Evolutionary conservation across 2,797 vertebrate species (phyloP), one percentile per base, ranked within the genome.

Genomic region (Liasis olivaceus): DNA sequence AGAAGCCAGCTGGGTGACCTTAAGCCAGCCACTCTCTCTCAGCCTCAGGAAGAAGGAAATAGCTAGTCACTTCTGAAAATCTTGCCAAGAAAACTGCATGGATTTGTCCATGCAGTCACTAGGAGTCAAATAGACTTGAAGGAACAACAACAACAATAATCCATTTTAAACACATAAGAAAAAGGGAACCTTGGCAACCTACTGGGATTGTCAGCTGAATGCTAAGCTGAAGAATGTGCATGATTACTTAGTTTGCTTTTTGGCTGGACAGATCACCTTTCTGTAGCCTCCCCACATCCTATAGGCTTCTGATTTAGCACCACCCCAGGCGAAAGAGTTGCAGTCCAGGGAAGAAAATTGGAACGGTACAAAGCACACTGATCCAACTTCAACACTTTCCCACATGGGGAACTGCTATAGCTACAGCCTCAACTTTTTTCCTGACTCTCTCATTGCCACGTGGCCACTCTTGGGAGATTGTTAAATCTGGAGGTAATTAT

Each of bases 401-500:
- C 85, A 72, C 47, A 87, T 77, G 90, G 86, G 13, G 72, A 81
- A 47, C 72, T 81, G 72, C 36, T 81, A 2, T 42, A 13, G 85
- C 88, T 51, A 87, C 90, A 62, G 84, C 7, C 42, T 63, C 89
- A 4, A 22, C 69, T n/a, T 26, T 60, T 59, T 63, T 51, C 64
- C 47, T 13, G 87, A 20, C 77, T 87, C n/a, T 28, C 60, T 42
- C 28, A 59, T 42, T 20, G 51, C 58, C 59, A 1, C 0, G 66
- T 81, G 87, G 88, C 89, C 90, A 91, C 63, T 89, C 69, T 59
- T 92, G 92, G 28, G 54, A 63, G 89, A 92, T 92, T 89, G 95
- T 93, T 1, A 87, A 0, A 85, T 93, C 85, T 58, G 88, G 85
- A 59, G 92, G 81, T 64, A 47, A 84, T 0, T 88, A 47, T 69